phyloP scores from a whole-genome alignment of 2,113 vertebrate species.

The Vulpes lagopus region DNA sequence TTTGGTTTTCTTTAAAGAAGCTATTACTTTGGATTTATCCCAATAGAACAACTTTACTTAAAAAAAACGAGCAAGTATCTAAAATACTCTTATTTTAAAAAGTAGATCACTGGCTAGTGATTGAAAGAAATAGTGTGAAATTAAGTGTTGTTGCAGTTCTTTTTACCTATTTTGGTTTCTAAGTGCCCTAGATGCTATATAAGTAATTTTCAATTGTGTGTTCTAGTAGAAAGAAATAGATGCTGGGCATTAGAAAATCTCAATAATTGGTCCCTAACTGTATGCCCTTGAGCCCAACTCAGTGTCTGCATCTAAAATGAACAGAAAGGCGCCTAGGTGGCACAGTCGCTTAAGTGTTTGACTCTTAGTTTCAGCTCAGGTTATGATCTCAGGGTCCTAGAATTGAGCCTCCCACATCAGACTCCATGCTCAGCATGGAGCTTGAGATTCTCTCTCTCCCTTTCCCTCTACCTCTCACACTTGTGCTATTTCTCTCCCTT shows the following conservation, averaged over 20 bases:
- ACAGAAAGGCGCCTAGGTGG: too few relatives aligned
- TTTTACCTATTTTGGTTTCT: constrained; percentile 39
- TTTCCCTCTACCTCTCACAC: too few relatives aligned
- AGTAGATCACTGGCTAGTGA: neutral
- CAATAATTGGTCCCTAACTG: neutral
- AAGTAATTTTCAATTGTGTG: neutral
- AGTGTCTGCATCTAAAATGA: neutral
- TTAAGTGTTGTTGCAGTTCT: neutral
- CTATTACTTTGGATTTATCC: neutral
- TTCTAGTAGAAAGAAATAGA: constrained; percentile 5
- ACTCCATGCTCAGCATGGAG: too few relatives aligned
- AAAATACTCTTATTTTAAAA: neutral
- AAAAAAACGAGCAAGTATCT: neutral
- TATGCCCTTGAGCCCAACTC: neutral
- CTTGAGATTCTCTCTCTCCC: too few relatives aligned
- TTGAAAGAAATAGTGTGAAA: neutral
- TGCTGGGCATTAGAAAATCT: constrained; percentile 10
- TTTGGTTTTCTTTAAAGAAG: constrained; percentile 53
- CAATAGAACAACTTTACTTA: neutral
- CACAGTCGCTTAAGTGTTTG: too few relatives aligned
- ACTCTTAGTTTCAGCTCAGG: too few relatives aligned
- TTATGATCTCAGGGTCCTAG: too few relatives aligned
- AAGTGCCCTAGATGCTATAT: neutral
- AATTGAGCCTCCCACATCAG: too few relatives aligned
- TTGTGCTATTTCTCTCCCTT: too few relatives aligned